Evolutionary conservation across 2,888 invertebrate genomes (phyloP), one percentile per base, ranked within the genome.

Genomic region (Melanostoma scalare): DNA sequence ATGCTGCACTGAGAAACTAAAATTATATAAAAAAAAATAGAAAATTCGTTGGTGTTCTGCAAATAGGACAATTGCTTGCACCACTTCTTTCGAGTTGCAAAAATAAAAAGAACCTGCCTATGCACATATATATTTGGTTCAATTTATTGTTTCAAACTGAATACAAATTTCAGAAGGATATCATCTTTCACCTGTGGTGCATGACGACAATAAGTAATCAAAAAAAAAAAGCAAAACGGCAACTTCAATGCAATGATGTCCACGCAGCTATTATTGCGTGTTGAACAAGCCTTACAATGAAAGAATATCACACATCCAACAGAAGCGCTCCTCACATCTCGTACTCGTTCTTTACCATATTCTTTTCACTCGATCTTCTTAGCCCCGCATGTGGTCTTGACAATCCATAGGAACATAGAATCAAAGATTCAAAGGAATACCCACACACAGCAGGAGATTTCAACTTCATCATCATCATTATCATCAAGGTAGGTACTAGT

Each of bases 301-400:
- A 82, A 78, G 56, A 56, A 82, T 74, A 73, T 82, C 82, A 82
- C 82, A 82, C 82, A 78, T 73, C 82, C 77, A 82, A 82, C 82
- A 78, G 82, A 82, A 82, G 82, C 82, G 73, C 73, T 82, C 73
- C 44, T 71, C 53, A 69, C 69, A 75, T 63, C 52, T 69, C 42
- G 33, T 42, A 44, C 44, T 33, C 20, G 30, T 67, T 36, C 58
- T 40, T 31, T n/a, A 5, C 55, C 33, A 4, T 44, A 33, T 46
- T 56, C 48, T 53, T 10, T 38, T 36, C 3, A 9, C 3, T 63
- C 35, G 30, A 50, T 44, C 61, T 61, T 63, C 56, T 67, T 63
- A 56, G 68, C 72, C 42, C 72, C 48, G 72, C 81, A 76, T 81
- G 81, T 72, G 71, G 80, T 55, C 20, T 20, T 20, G 20, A 20